A percentile compares a stretch with the other conserved stretches of the same genome.
These are phyloP conservation scores for Podarcis muralis DNA, from an alignment of 2,113 vertebrate species.

Conservation along the genomic window DNA sequence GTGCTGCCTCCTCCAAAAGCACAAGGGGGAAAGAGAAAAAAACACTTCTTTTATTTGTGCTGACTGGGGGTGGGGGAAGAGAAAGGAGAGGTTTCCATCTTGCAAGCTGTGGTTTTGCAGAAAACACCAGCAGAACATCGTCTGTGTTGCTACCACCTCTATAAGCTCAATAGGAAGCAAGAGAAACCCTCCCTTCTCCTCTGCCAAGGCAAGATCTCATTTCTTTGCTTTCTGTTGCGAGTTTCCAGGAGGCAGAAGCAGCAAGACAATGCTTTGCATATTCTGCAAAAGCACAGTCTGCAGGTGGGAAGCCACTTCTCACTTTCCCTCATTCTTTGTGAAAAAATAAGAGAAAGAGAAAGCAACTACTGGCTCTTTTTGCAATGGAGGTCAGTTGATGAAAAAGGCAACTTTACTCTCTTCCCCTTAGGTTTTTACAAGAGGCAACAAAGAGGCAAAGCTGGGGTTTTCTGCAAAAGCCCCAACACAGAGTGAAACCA, in stretches of 20 bases:
- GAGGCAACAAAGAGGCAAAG: neutral
- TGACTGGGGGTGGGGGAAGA: neutral
- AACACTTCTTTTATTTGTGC: neutral
- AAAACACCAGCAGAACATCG: neutral
- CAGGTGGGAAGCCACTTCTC: neutral
- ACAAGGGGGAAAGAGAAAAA: neutral
- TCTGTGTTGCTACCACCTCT: neutral
- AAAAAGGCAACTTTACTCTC: neutral
- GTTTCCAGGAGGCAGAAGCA: neutral
- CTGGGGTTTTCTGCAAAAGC: neutral
- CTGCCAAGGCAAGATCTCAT: neutral
- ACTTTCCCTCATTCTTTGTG: neutral
- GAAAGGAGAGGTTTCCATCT: neutral
- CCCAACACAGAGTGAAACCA: neutral
- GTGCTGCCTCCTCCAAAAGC: neutral
- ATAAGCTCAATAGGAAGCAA: neutral
- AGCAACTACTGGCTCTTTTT: neutral
- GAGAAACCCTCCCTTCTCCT: too few relatives aligned
- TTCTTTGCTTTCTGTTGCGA: too few relatives aligned
- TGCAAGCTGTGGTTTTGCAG: neutral
- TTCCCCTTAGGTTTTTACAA: neutral
- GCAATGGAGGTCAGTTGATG: neutral
- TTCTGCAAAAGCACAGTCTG: neutral
- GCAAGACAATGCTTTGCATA: neutral
- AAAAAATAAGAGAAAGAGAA: neutral